Conservation (phyloP, 2,113 vertebrate species). For the Spheniscus mendiculus region DNA sequence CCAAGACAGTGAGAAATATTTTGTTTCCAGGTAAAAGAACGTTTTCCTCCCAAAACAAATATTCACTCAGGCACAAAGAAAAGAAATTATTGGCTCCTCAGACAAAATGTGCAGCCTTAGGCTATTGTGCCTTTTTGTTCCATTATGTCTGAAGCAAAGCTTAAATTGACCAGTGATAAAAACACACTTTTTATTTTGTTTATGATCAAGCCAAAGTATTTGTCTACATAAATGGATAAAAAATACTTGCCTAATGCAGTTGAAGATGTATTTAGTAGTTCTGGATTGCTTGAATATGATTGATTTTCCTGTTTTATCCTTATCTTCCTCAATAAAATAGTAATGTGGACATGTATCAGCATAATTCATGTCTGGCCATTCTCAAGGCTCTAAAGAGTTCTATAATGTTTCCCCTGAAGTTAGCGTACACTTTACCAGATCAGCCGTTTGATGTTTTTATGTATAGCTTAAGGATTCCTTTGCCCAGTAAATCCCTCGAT, state of each 20-base stretch:
- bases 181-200: slow-evolving; percentile 30
- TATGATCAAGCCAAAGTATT: slow-evolving; percentile 9
- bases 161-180: slow-evolving; percentile 37
- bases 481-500: not conserved
- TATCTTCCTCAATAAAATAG: slow-evolving; percentile 39
- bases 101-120: not conserved
- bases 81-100: not conserved
- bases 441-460: not conserved
- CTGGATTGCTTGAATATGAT: slow-evolving; percentile 24
- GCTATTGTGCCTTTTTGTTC: slow-evolving; percentile 1
- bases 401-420: not conserved
- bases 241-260: not conserved
- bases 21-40: not conserved
- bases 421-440: not conserved
- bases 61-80: not conserved
- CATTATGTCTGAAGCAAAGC: slow-evolving; percentile 18
- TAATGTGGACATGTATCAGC: not conserved
- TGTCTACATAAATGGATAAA: not conserved
- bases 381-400: not conserved
- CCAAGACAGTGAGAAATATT: not conserved
- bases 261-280: slow-evolving; percentile 2
- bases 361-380: slow-evolving; percentile 27
- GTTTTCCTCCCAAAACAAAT: not conserved
- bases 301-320: slow-evolving; percentile 29
- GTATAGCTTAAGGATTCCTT: not conserved